Percentiles rank a stretch among this genome's conserved stretches.
phyloP scores from a whole-genome alignment of 2,113 vertebrate species.

The Tympanuchus pallidicinctus region DNA sequence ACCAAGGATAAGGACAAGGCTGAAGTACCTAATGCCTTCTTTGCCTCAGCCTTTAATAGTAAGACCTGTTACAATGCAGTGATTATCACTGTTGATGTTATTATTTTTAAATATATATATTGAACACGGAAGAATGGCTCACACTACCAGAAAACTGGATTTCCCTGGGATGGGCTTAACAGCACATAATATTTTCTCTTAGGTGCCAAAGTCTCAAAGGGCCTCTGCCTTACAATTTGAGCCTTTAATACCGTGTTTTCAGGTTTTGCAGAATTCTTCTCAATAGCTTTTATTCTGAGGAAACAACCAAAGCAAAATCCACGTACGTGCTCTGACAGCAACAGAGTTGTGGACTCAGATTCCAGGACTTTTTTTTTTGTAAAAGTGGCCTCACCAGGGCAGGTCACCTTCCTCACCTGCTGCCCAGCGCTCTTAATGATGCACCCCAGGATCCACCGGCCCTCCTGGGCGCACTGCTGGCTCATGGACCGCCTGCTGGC shows the following conservation, averaged over 20 bases:
- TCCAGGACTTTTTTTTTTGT: constrained; percentile 38
- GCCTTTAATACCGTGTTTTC: constrained; percentile 62
- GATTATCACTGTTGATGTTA: background rate
- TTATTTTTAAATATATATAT: background rate
- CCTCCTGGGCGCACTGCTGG: too few relatives aligned
- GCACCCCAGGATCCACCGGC: too few relatives aligned
- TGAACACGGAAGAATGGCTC: background rate
- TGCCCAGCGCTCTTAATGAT: too few relatives aligned
- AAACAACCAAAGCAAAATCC: too few relatives aligned
- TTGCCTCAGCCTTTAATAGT: too few relatives aligned
- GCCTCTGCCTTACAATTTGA: constrained; percentile 19
- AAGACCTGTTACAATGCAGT: background rate
- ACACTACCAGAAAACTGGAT: background rate
- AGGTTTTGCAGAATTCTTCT: constrained; percentile 76
- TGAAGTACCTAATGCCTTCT: too few relatives aligned
- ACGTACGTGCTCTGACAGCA: background rate
- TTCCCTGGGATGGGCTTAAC: constrained; percentile 76
- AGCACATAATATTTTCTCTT: constrained; percentile 8
- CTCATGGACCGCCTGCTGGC: too few relatives aligned
- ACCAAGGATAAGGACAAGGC: too few relatives aligned
- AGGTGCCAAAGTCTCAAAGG: background rate
- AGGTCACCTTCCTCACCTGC: too few relatives aligned
- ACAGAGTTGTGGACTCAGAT: constrained; percentile 59
- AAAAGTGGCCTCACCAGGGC: too few relatives aligned
- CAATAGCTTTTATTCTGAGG: constrained; percentile 74